Evolutionary conservation across 2,113 vertebrate genomes (phyloP), one percentile per base, ranked within the genome.

Genomic region (Canis aureus): DNA sequence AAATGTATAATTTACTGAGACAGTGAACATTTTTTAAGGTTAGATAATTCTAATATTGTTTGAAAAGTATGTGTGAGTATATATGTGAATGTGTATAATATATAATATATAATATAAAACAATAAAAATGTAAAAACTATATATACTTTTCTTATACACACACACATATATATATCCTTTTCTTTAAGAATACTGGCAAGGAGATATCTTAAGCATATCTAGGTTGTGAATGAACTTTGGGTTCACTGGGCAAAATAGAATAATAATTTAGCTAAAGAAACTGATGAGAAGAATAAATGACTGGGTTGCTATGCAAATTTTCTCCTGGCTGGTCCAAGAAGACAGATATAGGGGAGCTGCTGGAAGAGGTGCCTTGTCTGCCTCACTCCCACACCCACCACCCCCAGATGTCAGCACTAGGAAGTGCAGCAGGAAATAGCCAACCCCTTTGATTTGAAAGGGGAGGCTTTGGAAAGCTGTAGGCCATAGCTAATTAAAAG

Each of bases 261-360:
- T 85, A 83, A 69, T 73, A 94, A 74, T 91, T 94, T 76, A 67
- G n/a, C 53, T 91, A 69, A 92, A 76, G 16, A 95, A 69, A 89
- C 11, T 64, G 35, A 38, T 12, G 12, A 76, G 74, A 73, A 92
- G 16, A 76, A 67, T 59, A 95, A 92, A 16, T 81, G 29, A 71
- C 69, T 81, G 69, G 1, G 9, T 59, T 92, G 32, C 17, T 73
- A 64, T n/a, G 49, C 74, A 27, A 38, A 86, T 57, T 86, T 51
- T 84, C 62, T 92, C 29, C 92, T 81, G 32, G 27, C 27, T 89
- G 29, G 13, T 60, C 59, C 51, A 64, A 59, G 83, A 87, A 62
- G 8, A 64, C n/a, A 78, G 51, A 82, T 29, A 2, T 0, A 71
- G 22, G 19, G 19, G 22, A 80, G 35, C 32, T 27, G 73, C 1